Conservation (phyloP, 2,797 vertebrate genomes). For the Danio kyathit region DNA sequence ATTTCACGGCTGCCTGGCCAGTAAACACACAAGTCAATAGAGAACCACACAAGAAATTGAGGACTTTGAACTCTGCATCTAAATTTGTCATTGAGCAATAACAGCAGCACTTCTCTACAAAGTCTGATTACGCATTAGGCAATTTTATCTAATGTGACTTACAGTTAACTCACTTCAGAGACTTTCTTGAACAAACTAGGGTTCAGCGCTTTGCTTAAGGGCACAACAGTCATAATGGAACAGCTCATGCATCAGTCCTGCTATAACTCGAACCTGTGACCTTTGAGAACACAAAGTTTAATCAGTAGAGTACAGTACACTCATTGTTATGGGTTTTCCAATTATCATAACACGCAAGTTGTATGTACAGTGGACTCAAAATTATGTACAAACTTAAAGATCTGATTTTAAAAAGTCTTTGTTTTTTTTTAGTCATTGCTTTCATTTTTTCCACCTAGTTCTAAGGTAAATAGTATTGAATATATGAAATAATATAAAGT, state of each 20-base stretch:
- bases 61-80: conserved; percentile 7
- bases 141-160: conserved; percentile 1
- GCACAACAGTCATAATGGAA: neutral
- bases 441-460: too few relatives aligned
- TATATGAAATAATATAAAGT: neutral
- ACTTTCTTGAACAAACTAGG: neutral
- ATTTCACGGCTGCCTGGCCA: conserved; percentile 17
- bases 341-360: neutral
- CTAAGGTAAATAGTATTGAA: too few relatives aligned
- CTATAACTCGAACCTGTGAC: neutral
- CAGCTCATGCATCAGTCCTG: neutral
- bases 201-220: conserved; percentile 5
- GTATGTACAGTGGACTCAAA: neutral
- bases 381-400: neutral
- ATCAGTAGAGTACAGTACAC: neutral
- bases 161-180: conserved; percentile 2
- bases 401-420: too few relatives aligned
- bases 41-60: conserved; percentile 16
- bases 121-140: neutral
- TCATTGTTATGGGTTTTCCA: too few relatives aligned
- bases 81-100: conserved; percentile 10
- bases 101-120: neutral
- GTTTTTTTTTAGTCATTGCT: too few relatives aligned
- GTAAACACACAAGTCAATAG: conserved; percentile 18
- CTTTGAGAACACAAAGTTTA: neutral